phyloP scores from a whole-genome alignment of 2,797 vertebrate species.

The Ispidina lecontei region DNA sequence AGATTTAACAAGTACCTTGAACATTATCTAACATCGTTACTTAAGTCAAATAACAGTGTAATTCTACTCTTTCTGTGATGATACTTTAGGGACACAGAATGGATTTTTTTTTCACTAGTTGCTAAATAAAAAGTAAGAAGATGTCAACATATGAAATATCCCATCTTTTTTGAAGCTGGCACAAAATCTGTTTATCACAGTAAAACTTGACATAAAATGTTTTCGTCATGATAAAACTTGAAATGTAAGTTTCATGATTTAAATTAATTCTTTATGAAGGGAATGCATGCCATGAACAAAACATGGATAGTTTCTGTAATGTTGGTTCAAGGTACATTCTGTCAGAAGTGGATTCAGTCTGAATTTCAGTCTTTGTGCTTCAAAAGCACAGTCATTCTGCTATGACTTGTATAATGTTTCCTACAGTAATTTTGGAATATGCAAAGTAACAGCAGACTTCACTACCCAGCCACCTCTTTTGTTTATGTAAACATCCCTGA shows the following conservation, averaged over 20 bases:
- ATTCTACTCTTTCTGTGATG: neutral
- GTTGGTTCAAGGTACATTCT: neutral
- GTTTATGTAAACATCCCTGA: neutral
- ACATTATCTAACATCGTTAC: slow-evolving; percentile 41
- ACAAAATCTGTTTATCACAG: slow-evolving; percentile 21
- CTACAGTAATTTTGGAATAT: neutral
- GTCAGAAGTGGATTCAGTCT: neutral
- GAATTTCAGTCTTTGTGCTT: neutral
- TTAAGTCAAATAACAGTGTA: neutral
- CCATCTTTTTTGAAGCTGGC: neutral
- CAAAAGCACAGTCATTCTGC: neutral
- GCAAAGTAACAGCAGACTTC: neutral
- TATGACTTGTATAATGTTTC: neutral
- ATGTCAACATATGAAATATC: slow-evolving; percentile 24
- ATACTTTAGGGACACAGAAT: neutral
- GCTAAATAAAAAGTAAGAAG: slow-evolving; percentile 54
- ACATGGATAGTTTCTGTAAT: neutral
- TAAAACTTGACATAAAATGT: slow-evolving; percentile 28
- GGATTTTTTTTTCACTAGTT: slow-evolving; percentile 51
- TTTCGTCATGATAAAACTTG: neutral
- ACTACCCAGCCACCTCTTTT: neutral
- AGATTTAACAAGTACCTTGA: slow-evolving; percentile 27
- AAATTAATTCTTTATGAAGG: slow-evolving; percentile 22
- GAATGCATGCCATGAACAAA: neutral
- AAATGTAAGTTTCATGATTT: slow-evolving; percentile 34